Base-by-base conservation (phyloP, 1,140 invertebrate species). In the Danaus plexippus region DNA sequence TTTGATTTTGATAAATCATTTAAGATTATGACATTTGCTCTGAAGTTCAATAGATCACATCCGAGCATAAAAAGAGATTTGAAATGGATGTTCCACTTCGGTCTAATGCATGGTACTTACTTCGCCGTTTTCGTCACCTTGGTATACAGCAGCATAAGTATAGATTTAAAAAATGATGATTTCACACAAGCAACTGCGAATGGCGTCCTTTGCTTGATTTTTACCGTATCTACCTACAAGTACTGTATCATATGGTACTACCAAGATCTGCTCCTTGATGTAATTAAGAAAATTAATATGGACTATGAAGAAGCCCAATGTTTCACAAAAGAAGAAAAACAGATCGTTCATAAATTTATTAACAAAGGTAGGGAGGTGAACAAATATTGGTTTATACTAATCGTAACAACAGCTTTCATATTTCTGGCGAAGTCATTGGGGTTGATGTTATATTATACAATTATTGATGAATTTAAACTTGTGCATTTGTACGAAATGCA, bases 171-270 rank as follows among this genome's bases (percentile, higher is more conserved):
- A 57, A 67, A 57, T n/a, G 57, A 54, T 3, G 59, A 80, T 49
- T 66, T 68, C 8, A 64, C 66, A 7, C 61, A 69, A 43, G 66
- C 67, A 7, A 76, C 73, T 54, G 61, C 69, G 9, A 71, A 75
- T 52, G 69, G 71, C 1, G 59, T 66, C 8, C 43, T 80, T 11
- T 59, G 61, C 11, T 43, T 76, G 0, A 48, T 73, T 8, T 71
- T 66, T 11, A 15, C 54, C 12, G 65, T 66, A 0, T 53, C 76
- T 0, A 66, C 66, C 0, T 66, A 71, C n/a, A 54, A 69, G 41
- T 73, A 71, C 11, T 46, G 22, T 2, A 46, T 75, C 9, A 61
- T 73, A 57, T 54, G 69, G 2, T 56, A 47, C 9, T 65, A 73
- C 47, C 66, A 68, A 47, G 49, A 62, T 9, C 5, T 51, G 11